phyloP scores from a whole-genome alignment of 2,888 invertebrate genomes.

The Teleogryllus oceanicus region DNA sequence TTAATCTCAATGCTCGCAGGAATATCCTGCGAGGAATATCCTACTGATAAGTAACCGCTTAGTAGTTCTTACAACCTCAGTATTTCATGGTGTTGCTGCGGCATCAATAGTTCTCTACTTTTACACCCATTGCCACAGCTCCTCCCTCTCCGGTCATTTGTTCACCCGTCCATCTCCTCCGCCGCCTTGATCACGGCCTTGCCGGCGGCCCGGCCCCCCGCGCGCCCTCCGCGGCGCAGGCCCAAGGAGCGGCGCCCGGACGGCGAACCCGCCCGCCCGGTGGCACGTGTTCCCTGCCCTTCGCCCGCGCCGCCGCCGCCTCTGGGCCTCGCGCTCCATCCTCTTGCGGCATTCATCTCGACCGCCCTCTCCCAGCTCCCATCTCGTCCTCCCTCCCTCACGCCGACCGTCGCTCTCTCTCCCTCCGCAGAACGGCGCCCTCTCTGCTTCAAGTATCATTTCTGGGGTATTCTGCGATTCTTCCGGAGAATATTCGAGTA shows the following conservation, averaged over 20 bases:
- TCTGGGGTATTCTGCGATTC: neutral
- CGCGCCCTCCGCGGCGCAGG: neutral
- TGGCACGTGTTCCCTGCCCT: conserved; percentile 3
- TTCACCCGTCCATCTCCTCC: too few relatives aligned
- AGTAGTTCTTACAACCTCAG: too few relatives aligned
- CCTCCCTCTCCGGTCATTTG: too few relatives aligned
- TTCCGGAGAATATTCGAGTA: neutral
- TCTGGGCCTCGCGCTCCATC: neutral
- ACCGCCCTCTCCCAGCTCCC: neutral
- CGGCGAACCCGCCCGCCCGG: neutral
- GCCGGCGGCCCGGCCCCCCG: neutral
- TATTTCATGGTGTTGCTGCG: too few relatives aligned
- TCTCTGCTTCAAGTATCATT: neutral
- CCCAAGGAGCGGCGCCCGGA: neutral
- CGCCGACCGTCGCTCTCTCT: neutral
- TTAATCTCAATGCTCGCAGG: too few relatives aligned
- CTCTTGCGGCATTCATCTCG: neutral
- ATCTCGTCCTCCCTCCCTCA: neutral
- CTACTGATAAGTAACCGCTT: too few relatives aligned
- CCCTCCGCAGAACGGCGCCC: neutral
- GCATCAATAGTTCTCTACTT: too few relatives aligned
- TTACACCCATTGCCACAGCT: too few relatives aligned
- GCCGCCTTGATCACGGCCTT: too few relatives aligned
- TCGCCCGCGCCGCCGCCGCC: neutral
- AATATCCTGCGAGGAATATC: too few relatives aligned